A percentile compares a stretch with the other conserved stretches of the same genome.
Conservation (phyloP, 2,888 invertebrate genomes). For the Sericinus montela region DNA sequence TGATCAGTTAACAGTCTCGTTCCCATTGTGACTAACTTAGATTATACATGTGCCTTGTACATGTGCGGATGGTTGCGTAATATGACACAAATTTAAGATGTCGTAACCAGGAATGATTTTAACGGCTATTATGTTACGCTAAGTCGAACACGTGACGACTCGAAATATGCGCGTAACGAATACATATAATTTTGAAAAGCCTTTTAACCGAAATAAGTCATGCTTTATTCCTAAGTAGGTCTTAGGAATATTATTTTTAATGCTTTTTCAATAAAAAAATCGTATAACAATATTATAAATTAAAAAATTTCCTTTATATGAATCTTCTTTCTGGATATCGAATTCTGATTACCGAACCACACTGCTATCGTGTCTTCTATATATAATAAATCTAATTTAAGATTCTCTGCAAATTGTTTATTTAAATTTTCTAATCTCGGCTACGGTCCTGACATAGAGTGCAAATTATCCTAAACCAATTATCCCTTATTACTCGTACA, state of each 20-base stretch:
- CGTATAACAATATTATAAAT: too few species aligned
- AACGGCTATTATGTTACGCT: not conserved
- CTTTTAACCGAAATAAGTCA: not conserved
- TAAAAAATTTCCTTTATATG: too few species aligned
- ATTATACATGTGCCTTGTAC: conserved; percentile 13
- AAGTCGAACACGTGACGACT: not conserved
- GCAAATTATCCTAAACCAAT: conserved; percentile 12
- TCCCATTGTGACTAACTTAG: too few species aligned
- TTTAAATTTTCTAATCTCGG: not conserved
- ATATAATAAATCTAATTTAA: too few species aligned
- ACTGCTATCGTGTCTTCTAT: too few species aligned
- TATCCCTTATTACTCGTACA: conserved; percentile 9
- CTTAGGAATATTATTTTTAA: too few species aligned
- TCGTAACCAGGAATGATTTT: conserved; percentile 24
- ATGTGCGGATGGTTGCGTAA: conserved; percentile 35
- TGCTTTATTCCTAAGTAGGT: not conserved
- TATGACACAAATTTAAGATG: conserved; percentile 50
- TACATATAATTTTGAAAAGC: not conserved
- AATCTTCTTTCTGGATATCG: too few species aligned
- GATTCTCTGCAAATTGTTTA: too few species aligned
- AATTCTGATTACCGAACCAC: too few species aligned
- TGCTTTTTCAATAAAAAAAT: too few species aligned
- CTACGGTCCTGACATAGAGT: not conserved
- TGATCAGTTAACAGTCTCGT: not conserved
- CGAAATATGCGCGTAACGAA: not conserved